Percentiles rank a stretch among this genome's conserved stretches.
These are phyloP conservation scores for Paramuricea clavata DNA, from an alignment of 92 coral and sea anemone species.

Conservation along the genomic window DNA sequence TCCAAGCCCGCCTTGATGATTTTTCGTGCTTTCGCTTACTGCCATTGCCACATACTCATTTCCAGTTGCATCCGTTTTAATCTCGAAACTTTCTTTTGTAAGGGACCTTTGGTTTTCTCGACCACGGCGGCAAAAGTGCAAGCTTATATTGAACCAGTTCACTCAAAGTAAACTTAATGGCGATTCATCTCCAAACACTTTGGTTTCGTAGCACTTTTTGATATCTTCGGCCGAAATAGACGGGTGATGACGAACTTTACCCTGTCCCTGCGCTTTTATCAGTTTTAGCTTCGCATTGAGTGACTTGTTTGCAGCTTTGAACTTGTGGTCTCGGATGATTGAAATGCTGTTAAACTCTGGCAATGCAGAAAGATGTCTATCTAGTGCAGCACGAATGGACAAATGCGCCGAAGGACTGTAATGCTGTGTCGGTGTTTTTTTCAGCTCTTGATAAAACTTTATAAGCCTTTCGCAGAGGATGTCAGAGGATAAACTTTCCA, in stretches of 20 bases:
- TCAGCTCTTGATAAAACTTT: slow-evolving; percentile 67
- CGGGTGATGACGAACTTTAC: slow-evolving; percentile 7
- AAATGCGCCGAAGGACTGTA: slow-evolving; percentile 60
- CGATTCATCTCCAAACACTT: slow-evolving; percentile 59
- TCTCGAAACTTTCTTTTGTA: too few species aligned
- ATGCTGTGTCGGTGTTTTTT: slow-evolving; percentile 9
- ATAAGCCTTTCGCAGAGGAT: slow-evolving; percentile 25
- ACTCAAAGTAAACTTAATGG: slow-evolving; percentile 60
- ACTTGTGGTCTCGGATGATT: slow-evolving; percentile 44
- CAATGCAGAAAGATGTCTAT: slow-evolving; percentile 48
- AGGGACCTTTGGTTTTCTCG: slow-evolving; percentile 54
- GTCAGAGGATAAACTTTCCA: slow-evolving; percentile 14
- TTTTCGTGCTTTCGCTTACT: slow-evolving; percentile 58
- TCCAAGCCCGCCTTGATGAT: slow-evolving; percentile 64
- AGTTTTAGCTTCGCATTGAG: slow-evolving; percentile 52
- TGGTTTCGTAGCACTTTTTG: slow-evolving; percentile 65
- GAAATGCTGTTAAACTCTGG: slow-evolving; percentile 4
- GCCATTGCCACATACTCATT: slow-evolving; percentile 33
- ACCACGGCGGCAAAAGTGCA: slow-evolving; percentile 62
- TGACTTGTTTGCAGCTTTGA: slow-evolving; percentile 51
- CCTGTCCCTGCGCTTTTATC: slow-evolving; percentile 47
- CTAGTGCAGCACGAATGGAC: slow-evolving; percentile 53
- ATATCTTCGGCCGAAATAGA: slow-evolving; percentile 60
- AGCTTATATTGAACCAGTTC: too few species aligned
- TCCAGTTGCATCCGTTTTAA: slow-evolving; percentile 14